phyloP scores from a whole-genome alignment of 2,888 invertebrate genomes.

The Rhyacophila evoluta region DNA sequence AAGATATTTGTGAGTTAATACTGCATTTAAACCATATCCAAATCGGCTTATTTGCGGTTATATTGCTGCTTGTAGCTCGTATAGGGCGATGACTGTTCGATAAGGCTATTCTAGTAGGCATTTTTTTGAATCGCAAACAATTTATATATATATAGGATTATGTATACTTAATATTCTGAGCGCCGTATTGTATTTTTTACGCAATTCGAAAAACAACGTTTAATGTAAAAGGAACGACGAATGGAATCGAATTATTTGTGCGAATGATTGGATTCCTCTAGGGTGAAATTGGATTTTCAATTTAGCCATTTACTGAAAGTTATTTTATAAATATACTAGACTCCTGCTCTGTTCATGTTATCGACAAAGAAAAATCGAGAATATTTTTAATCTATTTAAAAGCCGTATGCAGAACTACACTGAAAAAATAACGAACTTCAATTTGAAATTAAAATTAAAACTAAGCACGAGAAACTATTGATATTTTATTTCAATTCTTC shows the following conservation, averaged over 20 bases:
- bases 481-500: too few relatives aligned
- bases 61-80: background rate
- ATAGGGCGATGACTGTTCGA: background rate
- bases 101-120: background rate
- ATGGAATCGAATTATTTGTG: constrained; percentile 54
- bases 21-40: background rate
- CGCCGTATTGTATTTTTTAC: constrained; percentile 46
- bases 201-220: constrained; percentile 47
- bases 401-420: background rate
- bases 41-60: background rate
- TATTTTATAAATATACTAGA: constrained; percentile 39
- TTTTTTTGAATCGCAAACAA: constrained; percentile 30
- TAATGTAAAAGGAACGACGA: constrained; percentile 44
- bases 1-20: background rate
- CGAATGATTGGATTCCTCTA: constrained; percentile 54
- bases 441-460: too few relatives aligned
- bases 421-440: background rate
- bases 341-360: background rate
- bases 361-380: background rate
- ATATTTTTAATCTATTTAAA: constrained; percentile 21
- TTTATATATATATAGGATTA: constrained; percentile 20
- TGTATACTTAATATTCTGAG: constrained; percentile 47
- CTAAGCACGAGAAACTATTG: too few relatives aligned
- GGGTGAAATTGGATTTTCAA: constrained; percentile 54
- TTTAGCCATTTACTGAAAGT: constrained; percentile 45